Evolutionary conservation across 2,113 vertebrate genomes (phyloP), one percentile per base, ranked within the genome.

Genomic region (Clupea harengus): DNA sequence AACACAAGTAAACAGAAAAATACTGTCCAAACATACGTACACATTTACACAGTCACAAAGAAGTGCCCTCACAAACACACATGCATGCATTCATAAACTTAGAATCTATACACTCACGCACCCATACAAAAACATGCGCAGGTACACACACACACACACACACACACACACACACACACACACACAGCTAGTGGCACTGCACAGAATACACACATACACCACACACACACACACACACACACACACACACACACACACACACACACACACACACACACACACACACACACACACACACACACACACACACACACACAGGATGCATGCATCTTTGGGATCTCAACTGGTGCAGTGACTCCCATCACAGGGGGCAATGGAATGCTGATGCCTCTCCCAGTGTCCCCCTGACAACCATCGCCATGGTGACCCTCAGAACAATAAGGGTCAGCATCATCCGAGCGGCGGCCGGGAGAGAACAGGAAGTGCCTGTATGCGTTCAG

Each of bases 371-470:
- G 64, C n/a, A 72, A 32, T 72, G 64, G 64, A 72, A 72, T 72
- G 64, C 64, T 72, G 64, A 72, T 72, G 64, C 64, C 64, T 72
- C 64, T 72, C 64, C 64, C 64, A 72, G 64, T 72, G 64, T 72
- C 32, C 25, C 64, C 64, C 11, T 72, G 64, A 52, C 81, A 67
- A 85, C 72, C 22, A 28, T 85, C 49, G 52, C 5, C 75, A 54
- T 75, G 50, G 5, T 85, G 84, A 85, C 84, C 84, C 81, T 0
- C 25, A 20, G 25, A 85, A 85, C 84, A 85, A 85, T 85, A 85
- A 60, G 60, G 80, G 80, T 81, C 84, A 82, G 32, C 44, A 46
- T 72, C 64, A 72, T 72, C 25, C 9, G 64, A 72, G 64, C 64
- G 25, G n/a, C 28, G n/a, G 64, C 25, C 64, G 64, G 25, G 25